phyloP scores from a whole-genome alignment of 2,113 vertebrate genomes.

The Perca schrenkii region DNA sequence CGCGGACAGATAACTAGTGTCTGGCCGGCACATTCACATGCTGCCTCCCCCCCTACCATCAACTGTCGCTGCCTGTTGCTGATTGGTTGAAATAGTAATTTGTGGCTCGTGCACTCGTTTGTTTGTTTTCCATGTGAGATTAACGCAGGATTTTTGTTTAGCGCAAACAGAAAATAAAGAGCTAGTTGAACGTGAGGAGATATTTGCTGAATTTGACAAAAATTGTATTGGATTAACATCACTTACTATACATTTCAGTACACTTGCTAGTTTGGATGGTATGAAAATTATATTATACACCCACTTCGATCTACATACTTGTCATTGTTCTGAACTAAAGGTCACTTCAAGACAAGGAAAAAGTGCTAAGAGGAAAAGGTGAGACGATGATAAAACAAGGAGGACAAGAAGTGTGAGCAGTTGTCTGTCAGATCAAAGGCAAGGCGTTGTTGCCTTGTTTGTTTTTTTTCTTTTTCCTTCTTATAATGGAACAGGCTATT shows the following conservation, averaged over 20 bases:
- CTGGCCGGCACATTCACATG: too few relatives aligned
- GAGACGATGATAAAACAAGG: conserved; percentile 20
- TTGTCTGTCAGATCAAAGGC: conserved; percentile 1
- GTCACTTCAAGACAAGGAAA: not conserved
- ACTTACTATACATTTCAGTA: not conserved
- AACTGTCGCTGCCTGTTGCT: too few relatives aligned
- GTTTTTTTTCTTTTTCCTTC: not conserved
- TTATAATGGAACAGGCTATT: conserved; percentile 6
- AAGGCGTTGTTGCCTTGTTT: not conserved
- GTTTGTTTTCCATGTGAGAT: too few relatives aligned
- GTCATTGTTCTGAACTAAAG: conserved; percentile 6
- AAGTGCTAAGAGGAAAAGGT: conserved; percentile 13
- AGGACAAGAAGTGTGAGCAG: conserved; percentile 25
- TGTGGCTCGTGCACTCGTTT: too few relatives aligned
- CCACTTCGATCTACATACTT: not conserved
- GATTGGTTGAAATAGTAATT: too few relatives aligned
- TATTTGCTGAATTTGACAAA: too few relatives aligned
- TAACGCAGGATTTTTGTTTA: too few relatives aligned
- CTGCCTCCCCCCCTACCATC: too few relatives aligned
- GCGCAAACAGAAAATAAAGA: too few relatives aligned
- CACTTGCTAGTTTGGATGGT: not conserved
- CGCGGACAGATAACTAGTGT: too few relatives aligned
- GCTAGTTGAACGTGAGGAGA: too few relatives aligned
- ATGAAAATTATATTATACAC: not conserved
- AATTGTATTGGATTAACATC: too few relatives aligned